Evolutionary conservation across 2,113 vertebrate species (phyloP), one percentile per base, ranked within the genome.

Genomic region (Rhinolophus ferrumequinum): DNA sequence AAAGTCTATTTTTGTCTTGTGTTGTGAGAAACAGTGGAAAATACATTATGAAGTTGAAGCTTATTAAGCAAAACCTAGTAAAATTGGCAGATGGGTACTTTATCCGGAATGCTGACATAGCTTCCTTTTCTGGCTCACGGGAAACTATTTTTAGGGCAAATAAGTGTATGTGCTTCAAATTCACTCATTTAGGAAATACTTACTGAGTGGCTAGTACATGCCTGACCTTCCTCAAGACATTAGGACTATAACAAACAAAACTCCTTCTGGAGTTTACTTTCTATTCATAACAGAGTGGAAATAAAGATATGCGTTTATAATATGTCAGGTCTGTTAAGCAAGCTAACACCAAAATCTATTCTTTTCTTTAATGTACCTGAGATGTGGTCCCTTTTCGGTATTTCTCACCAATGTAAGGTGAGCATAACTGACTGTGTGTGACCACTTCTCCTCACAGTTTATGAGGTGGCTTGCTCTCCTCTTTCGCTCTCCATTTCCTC

Each of bases 141-240:
- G 38, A 87, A 95, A 38, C 21, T 73, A 47, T 93, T 85, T 89
- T 96, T 64, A 72, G 38, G 16, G 13, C 85, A 92, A 87, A 60
- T 33, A 93, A 96, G 35, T 79, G 0, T 33, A 67, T 11, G 9
- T 93, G 50, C 22, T 94, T 95, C 8, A 6, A 66, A 67, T 12
- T 88, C 19, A 22, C 50, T 83, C 26, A 41, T 83, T 81, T 41
- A 81, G 33, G 28, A 95, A 88, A 85, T 88, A 33, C 16, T 79
- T 44, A n/a, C 5, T 30, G 22, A 56, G 30, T 19, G 1, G n/a
- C 60, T 88, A 62, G 15, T 47, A 16, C 4, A 21, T 50, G 30
- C 5, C 38, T 90, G 41, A 72, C 3, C 66, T 91, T 62, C 21
- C 1, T 33, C 52, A 58, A 66, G 66, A 2, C 4, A 21, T 35